phyloP scores from a whole-genome alignment of 2,797 vertebrate genomes.

The Cephalopachus bancanus region DNA sequence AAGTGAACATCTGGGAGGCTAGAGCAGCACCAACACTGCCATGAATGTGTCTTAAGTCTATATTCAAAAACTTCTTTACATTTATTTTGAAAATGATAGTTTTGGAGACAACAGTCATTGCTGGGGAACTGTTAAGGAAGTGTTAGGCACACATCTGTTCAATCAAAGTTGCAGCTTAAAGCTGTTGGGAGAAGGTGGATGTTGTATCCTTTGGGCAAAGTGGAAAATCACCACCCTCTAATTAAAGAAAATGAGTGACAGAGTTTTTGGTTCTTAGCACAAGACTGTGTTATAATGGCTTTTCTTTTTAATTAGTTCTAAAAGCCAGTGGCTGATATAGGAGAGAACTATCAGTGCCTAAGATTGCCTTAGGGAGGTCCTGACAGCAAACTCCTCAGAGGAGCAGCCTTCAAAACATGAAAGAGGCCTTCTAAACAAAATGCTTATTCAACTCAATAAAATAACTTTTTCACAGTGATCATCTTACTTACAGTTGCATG shows the following conservation, averaged over 20 bases:
- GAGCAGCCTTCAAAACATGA: background rate
- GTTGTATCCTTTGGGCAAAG: slow-evolving; percentile 53
- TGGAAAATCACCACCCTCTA: slow-evolving; percentile 70
- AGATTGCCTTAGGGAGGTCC: background rate
- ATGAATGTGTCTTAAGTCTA: slow-evolving; percentile 11
- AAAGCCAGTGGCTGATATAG: background rate
- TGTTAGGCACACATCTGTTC: slow-evolving; percentile 26
- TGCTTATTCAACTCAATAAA: background rate
- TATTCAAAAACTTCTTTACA: background rate
- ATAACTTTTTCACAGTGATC: background rate
- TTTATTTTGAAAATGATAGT: slow-evolving; percentile 27
- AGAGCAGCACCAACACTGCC: background rate
- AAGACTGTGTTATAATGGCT: slow-evolving; percentile 22
- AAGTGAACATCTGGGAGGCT: background rate
- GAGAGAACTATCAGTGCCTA: background rate
- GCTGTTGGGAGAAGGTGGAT: slow-evolving; percentile 6
- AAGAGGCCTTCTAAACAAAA: background rate
- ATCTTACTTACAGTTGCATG: background rate
- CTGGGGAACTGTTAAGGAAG: slow-evolving; percentile 11
- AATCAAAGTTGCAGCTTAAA: slow-evolving; percentile 64
- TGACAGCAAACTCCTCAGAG: slow-evolving; percentile 17
- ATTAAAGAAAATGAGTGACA: slow-evolving; percentile 60
- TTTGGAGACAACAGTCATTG: background rate
- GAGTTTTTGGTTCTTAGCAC: slow-evolving; percentile 35
- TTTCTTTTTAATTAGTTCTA: slow-evolving; percentile 70